These are phyloP conservation scores for Ammospiza caudacuta DNA, from an alignment of 2,113 vertebrate species.

Conservation along the genomic window DNA sequence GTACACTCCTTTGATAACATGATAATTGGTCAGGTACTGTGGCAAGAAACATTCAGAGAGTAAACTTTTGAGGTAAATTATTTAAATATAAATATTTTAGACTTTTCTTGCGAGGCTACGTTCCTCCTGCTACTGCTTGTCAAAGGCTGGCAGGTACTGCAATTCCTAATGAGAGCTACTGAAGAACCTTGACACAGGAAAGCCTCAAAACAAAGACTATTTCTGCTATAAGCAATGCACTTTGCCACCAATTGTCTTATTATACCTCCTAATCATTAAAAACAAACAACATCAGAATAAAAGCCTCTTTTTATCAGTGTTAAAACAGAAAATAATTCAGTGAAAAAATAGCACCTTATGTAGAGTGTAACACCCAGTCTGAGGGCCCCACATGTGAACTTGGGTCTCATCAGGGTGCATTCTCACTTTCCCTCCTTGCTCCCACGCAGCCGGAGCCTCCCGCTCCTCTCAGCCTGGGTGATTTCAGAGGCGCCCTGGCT, in stretches of 20 bases:
- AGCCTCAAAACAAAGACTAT: slow-evolving; percentile 27
- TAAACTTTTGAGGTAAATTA: slow-evolving; percentile 28
- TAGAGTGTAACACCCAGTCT: fast-evolving
- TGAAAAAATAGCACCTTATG: background rate
- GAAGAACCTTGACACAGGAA: background rate
- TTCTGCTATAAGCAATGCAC: background rate
- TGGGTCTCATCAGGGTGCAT: background rate
- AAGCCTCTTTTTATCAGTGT: background rate
- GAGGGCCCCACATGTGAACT: background rate
- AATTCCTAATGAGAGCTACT: background rate
- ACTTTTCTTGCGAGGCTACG: background rate
- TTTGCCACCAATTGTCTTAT: slow-evolving; percentile 21
- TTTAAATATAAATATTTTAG: slow-evolving; percentile 15
- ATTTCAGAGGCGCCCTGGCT: background rate
- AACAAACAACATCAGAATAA: slow-evolving; percentile 30
- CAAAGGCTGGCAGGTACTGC: background rate
- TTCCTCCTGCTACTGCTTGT: background rate
- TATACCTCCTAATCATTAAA: slow-evolving; percentile 32
- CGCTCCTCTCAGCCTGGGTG: fast-evolving
- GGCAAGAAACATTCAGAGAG: slow-evolving; percentile 9
- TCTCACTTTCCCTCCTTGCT: background rate
- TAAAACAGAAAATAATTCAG: background rate
- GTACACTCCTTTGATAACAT: background rate
- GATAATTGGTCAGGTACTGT: background rate
- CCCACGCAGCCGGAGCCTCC: background rate